Conservation (phyloP, 2,888 invertebrate genomes). For the Prenolepis imparis region DNA sequence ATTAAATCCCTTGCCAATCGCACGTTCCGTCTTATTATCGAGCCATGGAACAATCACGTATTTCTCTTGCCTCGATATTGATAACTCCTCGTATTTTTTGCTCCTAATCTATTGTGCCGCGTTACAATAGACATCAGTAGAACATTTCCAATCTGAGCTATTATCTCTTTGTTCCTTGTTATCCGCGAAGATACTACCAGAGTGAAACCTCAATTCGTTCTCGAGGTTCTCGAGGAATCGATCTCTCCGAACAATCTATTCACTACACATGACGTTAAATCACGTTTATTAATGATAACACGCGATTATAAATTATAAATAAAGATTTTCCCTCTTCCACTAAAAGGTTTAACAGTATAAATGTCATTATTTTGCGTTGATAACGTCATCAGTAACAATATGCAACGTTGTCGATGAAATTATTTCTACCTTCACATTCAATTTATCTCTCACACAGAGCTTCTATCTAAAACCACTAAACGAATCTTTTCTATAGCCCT, state of each 20-base stretch:
- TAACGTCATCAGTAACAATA: constrained; percentile 20
- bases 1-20: constrained; percentile 58
- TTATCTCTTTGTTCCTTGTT: constrained; percentile 44
- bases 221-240: neutral
- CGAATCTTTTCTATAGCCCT: constrained; percentile 21
- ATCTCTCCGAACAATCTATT: constrained; percentile 18
- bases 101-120: constrained; percentile 48
- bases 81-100: constrained; percentile 46
- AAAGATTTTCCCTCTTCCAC: neutral
- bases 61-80: constrained; percentile 52
- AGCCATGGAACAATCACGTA: constrained; percentile 50
- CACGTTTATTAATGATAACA: constrained; percentile 5
- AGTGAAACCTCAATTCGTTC: constrained; percentile 4
- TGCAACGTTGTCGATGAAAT: constrained; percentile 7
- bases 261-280: neutral
- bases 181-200: constrained; percentile 12
- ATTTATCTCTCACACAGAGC: constrained; percentile 3
- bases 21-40: constrained; percentile 51
- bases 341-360: neutral
- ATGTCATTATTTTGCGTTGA: constrained; percentile 3
- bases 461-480: constrained; percentile 22
- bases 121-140: constrained; percentile 46
- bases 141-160: constrained; percentile 50
- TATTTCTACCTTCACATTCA: constrained; percentile 35
- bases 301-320: neutral